Evolutionary conservation across 2,888 invertebrate species (phyloP).

Genomic region (Exephanes ischioxanthus): DNA sequence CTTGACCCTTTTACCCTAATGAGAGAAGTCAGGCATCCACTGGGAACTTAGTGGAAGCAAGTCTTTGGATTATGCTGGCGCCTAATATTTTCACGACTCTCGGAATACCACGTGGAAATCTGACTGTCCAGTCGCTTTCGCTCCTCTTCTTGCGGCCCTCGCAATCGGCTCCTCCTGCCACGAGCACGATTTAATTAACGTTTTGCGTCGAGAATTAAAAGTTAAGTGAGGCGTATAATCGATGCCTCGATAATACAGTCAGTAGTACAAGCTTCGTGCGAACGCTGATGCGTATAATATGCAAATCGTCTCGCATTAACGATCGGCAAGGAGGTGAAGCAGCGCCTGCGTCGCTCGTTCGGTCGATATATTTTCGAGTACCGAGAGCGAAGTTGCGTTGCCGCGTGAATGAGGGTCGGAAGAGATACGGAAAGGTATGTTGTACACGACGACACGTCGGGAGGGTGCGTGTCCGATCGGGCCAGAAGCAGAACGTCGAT

Average conservation of each 20-base stretch:
- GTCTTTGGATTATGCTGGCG: not conserved
- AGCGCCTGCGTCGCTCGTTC: constrained; percentile 27
- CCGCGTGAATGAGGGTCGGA: not conserved
- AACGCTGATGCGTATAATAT: constrained; percentile 42
- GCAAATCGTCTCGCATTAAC: constrained; percentile 49
- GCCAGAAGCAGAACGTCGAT: constrained; percentile 7
- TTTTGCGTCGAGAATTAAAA: not conserved
- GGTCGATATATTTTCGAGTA: constrained; percentile 30
- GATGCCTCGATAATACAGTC: constrained; percentile 30
- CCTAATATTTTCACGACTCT: not conserved
- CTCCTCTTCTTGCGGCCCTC: too few relatives aligned
- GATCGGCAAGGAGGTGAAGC: constrained; percentile 22
- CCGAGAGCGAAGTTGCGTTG: not conserved
- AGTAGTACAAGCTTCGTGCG: constrained; percentile 20
- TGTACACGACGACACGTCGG: constrained; percentile 2
- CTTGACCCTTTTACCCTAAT: too few relatives aligned
- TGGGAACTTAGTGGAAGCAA: too few relatives aligned
- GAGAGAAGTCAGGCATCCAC: too few relatives aligned
- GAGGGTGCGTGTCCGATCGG: constrained; percentile 31
- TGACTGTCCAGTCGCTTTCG: not conserved
- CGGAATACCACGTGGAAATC: not conserved
- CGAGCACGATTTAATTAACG: not conserved
- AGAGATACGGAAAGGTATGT: not conserved
- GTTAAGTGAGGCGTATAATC: constrained; percentile 1
- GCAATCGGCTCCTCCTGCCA: too few relatives aligned